Evolutionary conservation across 1,140 invertebrate genomes (phyloP), one percentile per base, ranked within the genome.

Genomic region (Dolichoris vasculosae): DNA sequence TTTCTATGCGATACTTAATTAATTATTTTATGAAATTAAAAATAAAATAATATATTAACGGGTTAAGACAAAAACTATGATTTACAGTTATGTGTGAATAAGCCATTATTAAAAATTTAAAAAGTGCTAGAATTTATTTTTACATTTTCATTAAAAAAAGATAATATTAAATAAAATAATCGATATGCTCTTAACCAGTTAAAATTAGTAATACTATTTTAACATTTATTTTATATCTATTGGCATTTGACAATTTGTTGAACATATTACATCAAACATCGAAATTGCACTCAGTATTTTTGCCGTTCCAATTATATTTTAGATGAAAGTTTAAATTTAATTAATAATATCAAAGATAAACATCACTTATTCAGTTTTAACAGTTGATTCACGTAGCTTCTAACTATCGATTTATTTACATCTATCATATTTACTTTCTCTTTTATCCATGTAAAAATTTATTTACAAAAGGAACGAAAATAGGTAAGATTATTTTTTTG

Each of bases 191-290:
- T 71, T 71, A 69, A 51, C 40, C 46, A 59, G 32, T 73, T 82
- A 82, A 82, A 73, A 81, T 69, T 51, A 51, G n/a, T 51, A 38
- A 55, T 30, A 51, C 76, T 84, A 38, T 85, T 88, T 76, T 88
- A 88, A 90, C 84, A 85, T 89, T 90, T 90, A 89, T 89, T 90
- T 86, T 59, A 77, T 86, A 76, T 87, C 82, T 89, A 90, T 85
- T 82, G 88, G 80, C 87, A 88, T 89, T 86, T 81, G 89, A 89
- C 87, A 89, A 85, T 88, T 82, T 82, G 67, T 88, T 87, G 88
- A 89, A 89, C 88, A 71, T 85, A 73, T 48, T 82, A 91, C 90
- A 90, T 88, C 86, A 88, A 91, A 91, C 87, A 89, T 87, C 67
- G 46, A 89, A 87, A 80, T 85, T 64, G 81, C 48, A 59, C 26